Evolutionary conservation across 2,888 invertebrate genomes (phyloP).

Genomic region (Terebella lapidaria): DNA sequence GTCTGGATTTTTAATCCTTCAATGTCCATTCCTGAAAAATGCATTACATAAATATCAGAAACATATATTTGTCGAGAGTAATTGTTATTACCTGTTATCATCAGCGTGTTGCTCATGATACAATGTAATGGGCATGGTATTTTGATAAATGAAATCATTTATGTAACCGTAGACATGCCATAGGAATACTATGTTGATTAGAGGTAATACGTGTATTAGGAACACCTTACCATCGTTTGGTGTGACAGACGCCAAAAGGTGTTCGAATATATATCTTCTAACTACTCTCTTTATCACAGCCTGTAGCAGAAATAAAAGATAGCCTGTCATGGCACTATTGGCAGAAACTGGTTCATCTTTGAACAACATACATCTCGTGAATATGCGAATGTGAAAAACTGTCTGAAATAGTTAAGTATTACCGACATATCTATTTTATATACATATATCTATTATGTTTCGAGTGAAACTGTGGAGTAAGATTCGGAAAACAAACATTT

Average conservation of each 20-base stretch:
- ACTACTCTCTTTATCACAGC: slow-evolving; percentile 23
- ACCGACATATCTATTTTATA: neutral
- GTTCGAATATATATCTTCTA: slow-evolving; percentile 24
- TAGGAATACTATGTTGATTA: too few relatives aligned
- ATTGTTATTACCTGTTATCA: too few relatives aligned
- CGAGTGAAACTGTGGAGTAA: too few relatives aligned
- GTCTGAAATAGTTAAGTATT: neutral
- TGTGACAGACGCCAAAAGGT: slow-evolving; percentile 15
- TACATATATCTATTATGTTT: too few relatives aligned
- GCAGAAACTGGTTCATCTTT: neutral
- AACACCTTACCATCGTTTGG: slow-evolving; percentile 9
- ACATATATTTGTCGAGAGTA: neutral
- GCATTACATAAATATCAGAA: neutral
- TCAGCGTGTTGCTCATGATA: too few relatives aligned
- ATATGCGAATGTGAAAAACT: neutral
- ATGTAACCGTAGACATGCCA: too few relatives aligned
- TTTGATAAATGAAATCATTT: too few relatives aligned
- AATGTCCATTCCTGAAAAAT: neutral
- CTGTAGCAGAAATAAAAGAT: slow-evolving; percentile 2
- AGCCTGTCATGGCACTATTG: neutral
- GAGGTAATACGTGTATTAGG: too few relatives aligned
- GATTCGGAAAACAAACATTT: too few relatives aligned
- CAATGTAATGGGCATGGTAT: too few relatives aligned
- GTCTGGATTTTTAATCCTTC: neutral
- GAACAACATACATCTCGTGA: neutral